Percentiles rank a stretch among this genome's conserved stretches.
Evolutionary conservation across 2,113 vertebrate genomes (phyloP).

Genomic region (Ascaphus truei): DNA sequence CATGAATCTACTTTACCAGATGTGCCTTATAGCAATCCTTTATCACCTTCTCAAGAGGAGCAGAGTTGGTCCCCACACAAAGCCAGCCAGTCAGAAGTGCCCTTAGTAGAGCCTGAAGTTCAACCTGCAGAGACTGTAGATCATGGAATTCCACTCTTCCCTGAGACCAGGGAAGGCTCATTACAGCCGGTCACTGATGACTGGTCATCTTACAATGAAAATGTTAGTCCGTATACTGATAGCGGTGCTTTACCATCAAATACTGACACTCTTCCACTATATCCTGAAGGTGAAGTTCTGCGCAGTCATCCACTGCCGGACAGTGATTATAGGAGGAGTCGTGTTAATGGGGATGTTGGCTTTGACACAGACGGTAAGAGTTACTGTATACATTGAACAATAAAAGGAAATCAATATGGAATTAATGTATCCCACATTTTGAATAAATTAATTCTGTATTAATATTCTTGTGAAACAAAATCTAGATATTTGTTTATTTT

Average conservation of each 20-base stretch:
- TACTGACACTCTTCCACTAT: slow-evolving; percentile 29
- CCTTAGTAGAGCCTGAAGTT: not conserved
- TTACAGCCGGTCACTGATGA: not conserved
- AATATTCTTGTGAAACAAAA: too few species aligned
- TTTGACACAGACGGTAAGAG: slow-evolving; percentile 76
- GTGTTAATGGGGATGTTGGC: slow-evolving; percentile 66
- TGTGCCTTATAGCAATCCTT: not conserved
- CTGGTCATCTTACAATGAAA: not conserved
- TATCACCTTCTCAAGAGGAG: not conserved
- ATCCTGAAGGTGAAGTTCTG: not conserved
- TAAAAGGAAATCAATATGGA: too few species aligned
- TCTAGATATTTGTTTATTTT: too few species aligned
- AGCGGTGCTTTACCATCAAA: not conserved
- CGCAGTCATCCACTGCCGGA: slow-evolving; percentile 31
- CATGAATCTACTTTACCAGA: not conserved
- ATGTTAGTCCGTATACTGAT: not conserved
- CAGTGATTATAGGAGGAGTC: slow-evolving; percentile 50
- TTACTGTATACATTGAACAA: too few species aligned
- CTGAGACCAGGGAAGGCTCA: not conserved
- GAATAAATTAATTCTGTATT: too few species aligned
- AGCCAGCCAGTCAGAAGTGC: not conserved
- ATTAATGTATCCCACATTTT: too few species aligned
- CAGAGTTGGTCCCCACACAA: not conserved
- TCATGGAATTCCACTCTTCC: rapidly evolving
- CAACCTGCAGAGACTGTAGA: not conserved